Evolutionary conservation across 2,888 invertebrate species (phyloP).

Genomic region (Sisyra nigra): DNA sequence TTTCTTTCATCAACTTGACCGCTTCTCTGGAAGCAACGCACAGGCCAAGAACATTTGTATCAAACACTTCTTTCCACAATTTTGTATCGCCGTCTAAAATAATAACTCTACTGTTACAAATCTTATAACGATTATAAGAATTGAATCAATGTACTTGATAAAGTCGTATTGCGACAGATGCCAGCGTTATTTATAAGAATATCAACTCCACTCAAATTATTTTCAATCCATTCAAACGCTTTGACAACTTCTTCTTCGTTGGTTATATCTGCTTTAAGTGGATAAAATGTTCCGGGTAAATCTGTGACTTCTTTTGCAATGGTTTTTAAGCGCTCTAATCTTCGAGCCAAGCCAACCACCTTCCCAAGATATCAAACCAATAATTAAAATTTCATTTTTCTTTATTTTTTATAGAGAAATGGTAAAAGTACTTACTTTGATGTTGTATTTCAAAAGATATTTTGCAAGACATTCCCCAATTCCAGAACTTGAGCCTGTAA

Average conservation of each 20-base stretch:
- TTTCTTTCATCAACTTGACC: slow-evolving; percentile 8
- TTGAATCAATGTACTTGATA: background rate
- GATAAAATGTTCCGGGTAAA: background rate
- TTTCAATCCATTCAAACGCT: background rate
- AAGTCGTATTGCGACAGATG: background rate
- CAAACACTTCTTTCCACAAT: slow-evolving; percentile 3
- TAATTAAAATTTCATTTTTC: background rate
- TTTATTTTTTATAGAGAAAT: too few species aligned
- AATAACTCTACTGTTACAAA: too few species aligned
- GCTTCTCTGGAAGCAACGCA: slow-evolving; percentile 6
- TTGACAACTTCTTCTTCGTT: background rate
- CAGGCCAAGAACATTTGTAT: slow-evolving; percentile 6
- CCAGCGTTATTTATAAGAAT: background rate
- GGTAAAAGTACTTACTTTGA: too few species aligned
- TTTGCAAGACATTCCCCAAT: too few species aligned
- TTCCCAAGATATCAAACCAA: background rate
- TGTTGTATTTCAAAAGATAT: too few species aligned
- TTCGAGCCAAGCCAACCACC: background rate
- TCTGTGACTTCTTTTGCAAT: background rate
- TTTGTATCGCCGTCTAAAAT: slow-evolving; percentile 4
- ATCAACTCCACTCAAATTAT: slow-evolving; percentile 1
- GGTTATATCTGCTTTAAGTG: background rate
- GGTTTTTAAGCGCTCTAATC: background rate
- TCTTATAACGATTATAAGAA: too few species aligned
- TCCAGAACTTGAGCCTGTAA: too few species aligned